Evolutionary conservation across 1,140 invertebrate species (phyloP).

Genomic region (Drosophila sechellia): DNA sequence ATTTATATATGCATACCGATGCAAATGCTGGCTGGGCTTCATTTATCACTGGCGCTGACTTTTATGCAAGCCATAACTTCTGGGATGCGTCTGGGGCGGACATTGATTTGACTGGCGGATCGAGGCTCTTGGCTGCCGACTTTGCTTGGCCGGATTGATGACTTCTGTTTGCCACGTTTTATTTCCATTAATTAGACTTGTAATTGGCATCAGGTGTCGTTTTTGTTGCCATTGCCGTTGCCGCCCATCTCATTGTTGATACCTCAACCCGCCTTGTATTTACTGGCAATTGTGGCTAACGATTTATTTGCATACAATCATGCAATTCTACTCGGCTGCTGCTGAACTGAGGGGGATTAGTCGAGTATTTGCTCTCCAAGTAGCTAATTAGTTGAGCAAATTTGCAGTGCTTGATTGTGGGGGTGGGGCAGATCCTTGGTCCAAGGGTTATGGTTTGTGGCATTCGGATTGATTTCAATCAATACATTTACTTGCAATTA

Average conservation of each 20-base stretch:
- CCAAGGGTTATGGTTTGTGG: constrained; percentile 1
- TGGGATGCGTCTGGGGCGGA: constrained; percentile 37
- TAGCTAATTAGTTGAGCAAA: constrained; percentile 71
- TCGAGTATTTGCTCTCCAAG: constrained; percentile 31
- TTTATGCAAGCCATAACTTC: constrained; percentile 70
- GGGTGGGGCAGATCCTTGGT: neutral
- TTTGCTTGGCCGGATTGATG: constrained; percentile 36
- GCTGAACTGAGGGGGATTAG: constrained; percentile 33
- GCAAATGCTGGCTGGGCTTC: constrained; percentile 62
- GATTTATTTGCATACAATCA: constrained; percentile 59
- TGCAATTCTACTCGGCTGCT: constrained; percentile 21
- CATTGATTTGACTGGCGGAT: constrained; percentile 65
- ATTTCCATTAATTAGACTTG: constrained; percentile 67
- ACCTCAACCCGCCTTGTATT: constrained; percentile 14
- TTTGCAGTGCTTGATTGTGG: constrained; percentile 28
- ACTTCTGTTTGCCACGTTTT: constrained; percentile 6
- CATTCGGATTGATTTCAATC: neutral
- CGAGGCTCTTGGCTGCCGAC: constrained; percentile 15
- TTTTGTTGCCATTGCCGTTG: constrained; percentile 12
- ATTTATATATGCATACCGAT: constrained; percentile 52
- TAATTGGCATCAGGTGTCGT: constrained; percentile 61
- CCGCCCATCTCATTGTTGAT: constrained; percentile 15
- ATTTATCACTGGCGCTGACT: constrained; percentile 74
- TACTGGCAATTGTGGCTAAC: constrained; percentile 36
- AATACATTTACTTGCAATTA: neutral